phyloP scores from a whole-genome alignment of 2,888 invertebrate species.

The Torymus aiolomorphi region DNA sequence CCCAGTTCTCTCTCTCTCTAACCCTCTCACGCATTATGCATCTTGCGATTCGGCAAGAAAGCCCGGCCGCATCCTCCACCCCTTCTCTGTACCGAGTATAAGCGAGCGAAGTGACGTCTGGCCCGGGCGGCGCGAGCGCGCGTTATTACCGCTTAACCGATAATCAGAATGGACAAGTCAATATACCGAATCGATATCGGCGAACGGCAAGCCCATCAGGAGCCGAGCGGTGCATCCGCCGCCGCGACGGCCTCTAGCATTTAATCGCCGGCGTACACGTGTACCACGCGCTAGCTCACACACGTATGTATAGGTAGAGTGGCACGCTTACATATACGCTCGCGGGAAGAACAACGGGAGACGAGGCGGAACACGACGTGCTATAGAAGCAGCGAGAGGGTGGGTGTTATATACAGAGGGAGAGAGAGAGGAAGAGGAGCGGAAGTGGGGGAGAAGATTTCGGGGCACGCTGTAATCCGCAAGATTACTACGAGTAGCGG shows the following conservation, averaged over 20 bases:
- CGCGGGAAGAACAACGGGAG: constrained; percentile 27
- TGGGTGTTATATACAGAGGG: constrained; percentile 1
- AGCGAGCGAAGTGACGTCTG: too few species aligned
- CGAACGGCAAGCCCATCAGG: constrained; percentile 18
- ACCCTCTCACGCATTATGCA: too few species aligned
- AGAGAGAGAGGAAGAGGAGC: background rate
- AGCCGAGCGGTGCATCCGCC: too few species aligned
- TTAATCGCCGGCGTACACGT: constrained; percentile 39
- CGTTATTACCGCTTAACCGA: constrained; percentile 32
- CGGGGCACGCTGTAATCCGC: constrained; percentile 54
- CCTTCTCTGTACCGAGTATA: too few species aligned
- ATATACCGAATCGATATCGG: constrained; percentile 49
- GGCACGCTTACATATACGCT: background rate
- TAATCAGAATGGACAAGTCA: constrained; percentile 50
- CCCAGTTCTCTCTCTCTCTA: too few species aligned
- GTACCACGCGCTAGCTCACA: background rate
- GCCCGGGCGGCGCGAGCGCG: background rate
- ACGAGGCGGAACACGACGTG: constrained; percentile 10
- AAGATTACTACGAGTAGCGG: constrained; percentile 60
- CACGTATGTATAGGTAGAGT: background rate
- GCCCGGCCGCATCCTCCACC: too few species aligned
- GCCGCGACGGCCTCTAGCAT: background rate
- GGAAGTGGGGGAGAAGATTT: background rate
- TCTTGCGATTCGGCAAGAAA: too few species aligned
- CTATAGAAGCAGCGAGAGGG: background rate